Percentiles rank a stretch among this genome's conserved stretches.
Evolutionary conservation across 2,113 vertebrate species (phyloP).

Genomic region (Stictonetta naevosa): DNA sequence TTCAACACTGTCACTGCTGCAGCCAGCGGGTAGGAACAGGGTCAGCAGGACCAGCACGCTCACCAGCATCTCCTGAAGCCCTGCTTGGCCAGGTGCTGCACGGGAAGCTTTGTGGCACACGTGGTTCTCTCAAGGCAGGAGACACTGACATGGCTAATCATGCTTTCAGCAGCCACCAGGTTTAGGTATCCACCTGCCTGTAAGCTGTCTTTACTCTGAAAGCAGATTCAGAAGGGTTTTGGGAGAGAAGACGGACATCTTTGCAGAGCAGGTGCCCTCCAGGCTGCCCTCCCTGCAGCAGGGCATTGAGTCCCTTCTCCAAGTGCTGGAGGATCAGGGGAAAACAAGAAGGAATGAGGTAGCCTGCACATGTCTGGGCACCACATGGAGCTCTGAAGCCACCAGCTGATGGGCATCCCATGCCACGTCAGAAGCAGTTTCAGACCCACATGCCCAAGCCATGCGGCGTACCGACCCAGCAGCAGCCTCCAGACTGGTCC

Average conservation of each 20-base stretch:
- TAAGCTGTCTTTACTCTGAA: background rate
- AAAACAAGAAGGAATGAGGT: background rate
- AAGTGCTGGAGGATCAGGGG: accelerated
- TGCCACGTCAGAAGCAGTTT: background rate
- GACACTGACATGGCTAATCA: background rate
- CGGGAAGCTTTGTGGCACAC: background rate
- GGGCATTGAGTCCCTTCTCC: accelerated
- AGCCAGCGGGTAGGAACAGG: background rate
- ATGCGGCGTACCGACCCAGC: accelerated
- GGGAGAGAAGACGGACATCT: background rate
- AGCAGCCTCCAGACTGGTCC: background rate
- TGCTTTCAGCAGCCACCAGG: background rate
- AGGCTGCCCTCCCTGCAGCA: background rate
- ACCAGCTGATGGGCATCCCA: background rate
- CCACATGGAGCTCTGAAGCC: background rate
- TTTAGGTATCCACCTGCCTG: background rate
- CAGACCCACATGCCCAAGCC: background rate
- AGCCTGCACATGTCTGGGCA: background rate
- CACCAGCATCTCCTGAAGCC: background rate
- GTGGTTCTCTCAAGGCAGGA: background rate
- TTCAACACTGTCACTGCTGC: background rate
- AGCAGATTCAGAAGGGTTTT: accelerated
- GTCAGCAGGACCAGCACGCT: accelerated
- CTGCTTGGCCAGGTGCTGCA: accelerated
- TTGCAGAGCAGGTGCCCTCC: background rate